phyloP scores from a whole-genome alignment of 2,113 vertebrate genomes.

The Struthidea cinerea region DNA sequence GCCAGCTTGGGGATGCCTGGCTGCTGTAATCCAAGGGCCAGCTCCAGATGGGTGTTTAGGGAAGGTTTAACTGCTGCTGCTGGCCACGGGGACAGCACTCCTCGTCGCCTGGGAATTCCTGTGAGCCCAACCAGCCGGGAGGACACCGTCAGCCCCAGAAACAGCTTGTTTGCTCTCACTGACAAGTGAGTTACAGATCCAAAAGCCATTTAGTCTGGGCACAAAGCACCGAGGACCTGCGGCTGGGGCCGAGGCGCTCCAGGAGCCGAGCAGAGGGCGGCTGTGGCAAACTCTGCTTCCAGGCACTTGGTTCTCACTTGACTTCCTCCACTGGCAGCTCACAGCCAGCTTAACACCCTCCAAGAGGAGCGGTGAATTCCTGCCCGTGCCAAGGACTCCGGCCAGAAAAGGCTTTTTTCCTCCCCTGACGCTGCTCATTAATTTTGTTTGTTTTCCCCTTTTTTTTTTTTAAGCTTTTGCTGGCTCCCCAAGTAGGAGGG shows the following conservation, averaged over 20 bases:
- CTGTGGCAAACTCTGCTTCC: background rate
- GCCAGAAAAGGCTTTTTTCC: background rate
- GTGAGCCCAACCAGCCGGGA: rapidly evolving
- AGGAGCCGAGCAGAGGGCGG: background rate
- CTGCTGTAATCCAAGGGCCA: background rate
- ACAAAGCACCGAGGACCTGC: background rate
- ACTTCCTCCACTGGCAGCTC: constrained; percentile 8
- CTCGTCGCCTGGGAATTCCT: background rate
- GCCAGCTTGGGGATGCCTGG: rapidly evolving
- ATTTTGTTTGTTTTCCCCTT: background rate
- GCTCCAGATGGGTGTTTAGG: background rate
- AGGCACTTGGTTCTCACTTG: constrained; percentile 17
- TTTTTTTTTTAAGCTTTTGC: background rate
- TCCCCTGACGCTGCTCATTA: background rate
- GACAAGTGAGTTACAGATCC: background rate
- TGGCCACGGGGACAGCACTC: rapidly evolving
- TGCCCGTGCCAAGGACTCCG: background rate
- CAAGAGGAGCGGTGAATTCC: background rate
- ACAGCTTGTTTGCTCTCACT: background rate
- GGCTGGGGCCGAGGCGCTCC: background rate
- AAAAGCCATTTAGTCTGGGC: background rate
- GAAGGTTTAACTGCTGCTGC: background rate
- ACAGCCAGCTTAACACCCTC: background rate
- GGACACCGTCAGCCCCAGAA: background rate
- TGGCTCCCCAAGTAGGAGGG: background rate